These are phyloP conservation scores for Tenthredo amoena DNA, from an alignment of 2,888 invertebrate genomes.

Conservation along the genomic window DNA sequence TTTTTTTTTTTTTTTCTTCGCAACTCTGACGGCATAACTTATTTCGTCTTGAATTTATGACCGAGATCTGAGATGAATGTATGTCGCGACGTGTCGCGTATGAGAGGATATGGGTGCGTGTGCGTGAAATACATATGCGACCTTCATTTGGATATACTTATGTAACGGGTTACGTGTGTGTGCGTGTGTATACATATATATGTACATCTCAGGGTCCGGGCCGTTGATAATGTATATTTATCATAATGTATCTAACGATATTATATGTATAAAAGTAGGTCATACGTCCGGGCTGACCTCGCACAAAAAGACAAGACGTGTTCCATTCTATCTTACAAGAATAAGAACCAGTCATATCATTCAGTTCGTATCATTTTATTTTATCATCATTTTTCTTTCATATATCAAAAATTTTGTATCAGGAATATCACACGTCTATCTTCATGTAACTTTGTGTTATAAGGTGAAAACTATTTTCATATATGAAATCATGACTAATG, in stretches of 20 bases:
- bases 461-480: too few relatives aligned
- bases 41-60: constrained; percentile 43
- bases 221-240: constrained; percentile 6
- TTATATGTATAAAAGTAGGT: constrained; percentile 4
- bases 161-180: not conserved
- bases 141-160: constrained; percentile 47
- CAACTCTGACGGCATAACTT: constrained; percentile 30
- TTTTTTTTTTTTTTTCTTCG: constrained; percentile 26
- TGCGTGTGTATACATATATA: not conserved
- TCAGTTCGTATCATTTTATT: not conserved
- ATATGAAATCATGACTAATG: not conserved
- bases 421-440: not conserved
- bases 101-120: not conserved
- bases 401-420: not conserved
- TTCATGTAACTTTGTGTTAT: not conserved
- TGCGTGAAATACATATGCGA: not conserved
- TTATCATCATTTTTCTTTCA: not conserved
- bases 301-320: not conserved
- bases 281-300: constrained; percentile 9
- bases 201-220: constrained; percentile 5
- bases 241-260: constrained; percentile 24
- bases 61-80: constrained; percentile 46
- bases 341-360: not conserved
- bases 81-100: constrained; percentile 14
- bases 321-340: not conserved